Evolutionary conservation across 2,113 vertebrate genomes (phyloP), one percentile per base, ranked within the genome.

Genomic region (Oryzias woworae): DNA sequence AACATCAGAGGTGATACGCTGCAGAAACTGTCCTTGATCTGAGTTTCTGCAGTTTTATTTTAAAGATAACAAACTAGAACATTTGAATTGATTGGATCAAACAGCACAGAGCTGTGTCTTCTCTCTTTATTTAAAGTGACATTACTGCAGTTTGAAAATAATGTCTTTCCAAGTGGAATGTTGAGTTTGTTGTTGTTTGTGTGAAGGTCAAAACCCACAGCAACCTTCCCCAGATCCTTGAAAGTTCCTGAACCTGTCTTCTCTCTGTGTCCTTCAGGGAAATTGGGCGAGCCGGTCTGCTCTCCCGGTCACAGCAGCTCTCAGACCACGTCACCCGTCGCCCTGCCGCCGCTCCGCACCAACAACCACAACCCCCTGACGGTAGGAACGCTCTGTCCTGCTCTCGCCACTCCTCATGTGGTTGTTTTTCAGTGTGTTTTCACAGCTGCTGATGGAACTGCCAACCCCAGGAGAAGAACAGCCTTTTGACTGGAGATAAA

Each of bases 331-430:
- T 82, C 88, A 5, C 83, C 88, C 8, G 61, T 63, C 48, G 8
- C 85, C 31, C 77, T 90, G 78, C 88, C 88, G 31, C 86, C 80
- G 14, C 81, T 90, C 1, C 83, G 78, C 46, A 84, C 78, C 76
- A 78, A 70, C 78, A 86, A 84, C 79, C 78, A 71, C 57, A 69
- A 88, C 73, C 57, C 77, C 4, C 57, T 82, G 60, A 81, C 82
- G 76, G 86, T 88, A 85, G 15, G 14, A 8, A 43, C 45, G 14
- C 69, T 48, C 41, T 16, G 16, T 14, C 5, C 14, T 14, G 24
- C 20, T 14, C 54, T 43, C 53, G 14, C 54, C 18, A 4, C 44
- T 16, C 44, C 44, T 45, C 18, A 3, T 4, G 48, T 50, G 18
- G 18, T 4, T 23, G 41, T 14, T 46, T 7, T 58, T 36, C 4